Evolutionary conservation across 2,888 invertebrate species (phyloP), one percentile per base, ranked within the genome.

Genomic region (Plebejus argus): DNA sequence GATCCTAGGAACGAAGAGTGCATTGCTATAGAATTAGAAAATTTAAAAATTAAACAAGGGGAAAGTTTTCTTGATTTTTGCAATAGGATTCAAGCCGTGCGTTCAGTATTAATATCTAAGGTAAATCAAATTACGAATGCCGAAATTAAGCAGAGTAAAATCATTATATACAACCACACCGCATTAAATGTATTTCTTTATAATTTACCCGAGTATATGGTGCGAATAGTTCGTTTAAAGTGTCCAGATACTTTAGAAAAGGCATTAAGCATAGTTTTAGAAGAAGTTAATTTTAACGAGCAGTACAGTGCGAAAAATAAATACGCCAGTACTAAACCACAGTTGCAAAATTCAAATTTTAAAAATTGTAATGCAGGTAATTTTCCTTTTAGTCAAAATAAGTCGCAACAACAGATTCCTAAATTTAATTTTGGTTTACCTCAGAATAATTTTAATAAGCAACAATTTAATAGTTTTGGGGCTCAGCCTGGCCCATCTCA

Each of bases 31-130:
- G 75, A 77, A 18, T 77, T 39, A 39, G 35, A 39, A 39, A 39
- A 8, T 8, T 39, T 39, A 7, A 39, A 39, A 39, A 39, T 39
- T 15, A 77, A 77, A 74, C 10, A 35, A 20, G 23, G 58, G 15
- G 77, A 77, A 74, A 58, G 58, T 35, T 77, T 45, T 74, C 39
- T 75, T n/a, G 75, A 78, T 23, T 75, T 78, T 61, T 78, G 75
- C 49, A 74, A 78, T 70, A 61, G 77, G 49, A 76, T 76, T 39
- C 78, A 78, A 76, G 20, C 75, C 15, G 70, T 78, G 7, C 56
- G 78, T n/a, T 75, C 45, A 53, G 58, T 53, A 7, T 70, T 78
- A 35, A 33, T 70, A 61, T 74, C 76, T 4, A 78, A 78, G 15
- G 77, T 78, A 20, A 78, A 76, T 49, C 49, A 49, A 49, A 49